These are phyloP conservation scores for Buphagus erythrorhynchus DNA, from an alignment of 2,797 vertebrate species.

Conservation along the genomic window DNA sequence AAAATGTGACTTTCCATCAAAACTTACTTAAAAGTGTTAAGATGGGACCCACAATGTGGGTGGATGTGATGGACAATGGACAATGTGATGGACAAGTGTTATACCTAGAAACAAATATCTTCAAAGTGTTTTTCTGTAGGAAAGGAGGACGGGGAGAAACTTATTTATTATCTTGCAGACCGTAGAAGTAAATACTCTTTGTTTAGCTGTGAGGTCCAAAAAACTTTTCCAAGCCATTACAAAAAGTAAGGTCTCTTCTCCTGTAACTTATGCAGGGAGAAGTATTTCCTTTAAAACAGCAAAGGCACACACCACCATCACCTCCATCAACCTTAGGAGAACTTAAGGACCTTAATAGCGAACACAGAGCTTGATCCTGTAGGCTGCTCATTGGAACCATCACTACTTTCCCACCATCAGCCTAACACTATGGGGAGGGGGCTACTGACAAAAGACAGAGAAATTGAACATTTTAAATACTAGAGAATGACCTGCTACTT, in stretches of 20 bases:
- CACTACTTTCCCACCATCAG: neutral
- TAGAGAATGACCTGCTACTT: neutral
- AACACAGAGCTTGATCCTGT: neutral
- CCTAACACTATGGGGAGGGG: accelerated
- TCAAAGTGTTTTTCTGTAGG: neutral
- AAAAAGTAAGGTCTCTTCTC: neutral
- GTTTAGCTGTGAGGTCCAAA: neutral
- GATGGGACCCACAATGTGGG: neutral
- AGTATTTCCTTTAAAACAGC: neutral
- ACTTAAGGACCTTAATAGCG: neutral
- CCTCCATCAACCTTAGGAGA: neutral
- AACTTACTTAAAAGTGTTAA: neutral
- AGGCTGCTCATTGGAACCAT: neutral
- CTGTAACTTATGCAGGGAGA: neutral
- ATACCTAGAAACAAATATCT: neutral
- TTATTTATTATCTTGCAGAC: neutral
- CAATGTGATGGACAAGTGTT: neutral
- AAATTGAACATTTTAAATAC: neutral
- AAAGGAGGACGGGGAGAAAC: neutral
- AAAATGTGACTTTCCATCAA: neutral
- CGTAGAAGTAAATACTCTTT: neutral
- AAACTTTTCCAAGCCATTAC: neutral
- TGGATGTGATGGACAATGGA: neutral
- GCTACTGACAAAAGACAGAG: neutral
- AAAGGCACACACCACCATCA: neutral